Evolutionary conservation across 2,113 vertebrate species (phyloP).

Genomic region (Guaruba guarouba): DNA sequence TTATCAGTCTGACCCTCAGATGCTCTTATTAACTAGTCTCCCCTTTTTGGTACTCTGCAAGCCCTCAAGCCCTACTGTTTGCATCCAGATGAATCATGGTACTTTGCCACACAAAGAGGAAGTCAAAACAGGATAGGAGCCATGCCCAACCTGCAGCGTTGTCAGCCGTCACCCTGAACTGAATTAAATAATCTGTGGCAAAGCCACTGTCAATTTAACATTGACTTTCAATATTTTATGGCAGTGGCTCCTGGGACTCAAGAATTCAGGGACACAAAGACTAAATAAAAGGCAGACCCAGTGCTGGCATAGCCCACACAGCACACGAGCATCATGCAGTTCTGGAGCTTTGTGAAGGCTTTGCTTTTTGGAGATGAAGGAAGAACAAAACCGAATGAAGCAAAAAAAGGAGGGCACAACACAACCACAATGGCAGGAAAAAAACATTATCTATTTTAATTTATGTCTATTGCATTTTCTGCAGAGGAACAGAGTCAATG

Average conservation of each 20-base stretch:
- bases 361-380: not conserved
- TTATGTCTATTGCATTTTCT: not conserved
- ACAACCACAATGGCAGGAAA: not conserved
- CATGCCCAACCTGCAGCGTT: not conserved
- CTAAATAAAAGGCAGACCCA: not conserved
- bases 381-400: not conserved
- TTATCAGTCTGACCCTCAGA: not conserved
- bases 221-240: not conserved
- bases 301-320: not conserved
- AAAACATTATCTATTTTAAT: not conserved
- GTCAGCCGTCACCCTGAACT: not conserved
- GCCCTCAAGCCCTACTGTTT: not conserved
- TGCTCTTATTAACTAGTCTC: not conserved
- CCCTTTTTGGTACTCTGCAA: not conserved
- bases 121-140: not conserved
- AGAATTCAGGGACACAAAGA: not conserved
- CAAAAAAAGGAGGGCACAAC: not conserved
- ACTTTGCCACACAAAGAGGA: not conserved
- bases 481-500: not conserved
- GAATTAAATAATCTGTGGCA: not conserved
- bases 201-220: not conserved
- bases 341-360: not conserved
- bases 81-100: not conserved
- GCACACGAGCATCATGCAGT: fast-evolving
- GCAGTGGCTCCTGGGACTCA: not conserved